Evolutionary conservation across 2,888 invertebrate species (phyloP).

Genomic region (Cheilosia grossa): DNA sequence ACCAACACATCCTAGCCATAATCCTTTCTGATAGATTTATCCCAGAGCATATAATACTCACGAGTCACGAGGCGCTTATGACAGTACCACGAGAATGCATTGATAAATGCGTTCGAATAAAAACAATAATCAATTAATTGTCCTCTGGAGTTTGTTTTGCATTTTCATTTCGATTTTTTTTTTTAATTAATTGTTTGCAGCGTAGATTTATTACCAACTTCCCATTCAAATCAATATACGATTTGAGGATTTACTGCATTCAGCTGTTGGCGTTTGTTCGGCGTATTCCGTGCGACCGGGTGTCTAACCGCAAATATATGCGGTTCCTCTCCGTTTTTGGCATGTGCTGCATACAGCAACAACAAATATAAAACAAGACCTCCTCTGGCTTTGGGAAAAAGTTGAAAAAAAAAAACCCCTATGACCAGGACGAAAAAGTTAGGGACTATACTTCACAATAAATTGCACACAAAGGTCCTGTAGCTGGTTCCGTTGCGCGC

Average conservation of each 20-base stretch:
- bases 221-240: slow-evolving; percentile 70
- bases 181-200: slow-evolving; percentile 58
- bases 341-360: slow-evolving; percentile 45
- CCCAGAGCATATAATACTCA: slow-evolving; percentile 12
- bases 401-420: slow-evolving; percentile 12
- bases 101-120: slow-evolving; percentile 60
- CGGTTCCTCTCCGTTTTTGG: slow-evolving; percentile 51
- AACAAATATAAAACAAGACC: slow-evolving; percentile 17
- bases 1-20: slow-evolving; percentile 17
- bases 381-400: neutral
- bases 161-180: neutral
- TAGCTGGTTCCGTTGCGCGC: slow-evolving; percentile 3
- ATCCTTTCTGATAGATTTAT: slow-evolving; percentile 65
- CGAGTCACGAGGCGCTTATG: slow-evolving; percentile 48
- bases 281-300: slow-evolving; percentile 1
- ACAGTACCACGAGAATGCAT: slow-evolving; percentile 23
- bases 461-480: slow-evolving; percentile 62
- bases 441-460: slow-evolving; percentile 65
- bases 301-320: slow-evolving; percentile 67
- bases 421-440: slow-evolving; percentile 22
- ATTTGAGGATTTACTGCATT: slow-evolving; percentile 66
- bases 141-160: slow-evolving; percentile 25
- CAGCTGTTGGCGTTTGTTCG: slow-evolving; percentile 26
- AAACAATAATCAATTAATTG: slow-evolving; percentile 71
- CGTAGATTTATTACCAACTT: slow-evolving; percentile 65